Evolutionary conservation across 1,140 invertebrate species (phyloP).

Genomic region (Campoletis sonorensis): DNA sequence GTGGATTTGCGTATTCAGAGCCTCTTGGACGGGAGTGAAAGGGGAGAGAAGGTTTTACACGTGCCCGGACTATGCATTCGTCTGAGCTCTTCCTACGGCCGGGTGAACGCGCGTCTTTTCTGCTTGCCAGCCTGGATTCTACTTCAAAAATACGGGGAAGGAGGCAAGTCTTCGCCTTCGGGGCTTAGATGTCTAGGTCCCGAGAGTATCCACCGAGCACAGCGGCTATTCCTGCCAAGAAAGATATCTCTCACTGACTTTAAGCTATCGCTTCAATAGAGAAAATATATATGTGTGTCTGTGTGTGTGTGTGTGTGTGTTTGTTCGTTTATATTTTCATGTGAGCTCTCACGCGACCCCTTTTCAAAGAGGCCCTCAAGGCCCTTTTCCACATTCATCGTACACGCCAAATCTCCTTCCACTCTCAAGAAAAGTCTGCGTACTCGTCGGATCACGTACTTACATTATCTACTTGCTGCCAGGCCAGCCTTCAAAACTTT

Average conservation of each 20-base stretch:
- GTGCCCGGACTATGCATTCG: conserved; percentile 39
- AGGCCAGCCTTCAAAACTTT: conserved; percentile 12
- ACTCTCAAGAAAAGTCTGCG: conserved; percentile 47
- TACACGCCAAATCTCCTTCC: conserved; percentile 8
- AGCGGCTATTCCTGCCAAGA: conserved; percentile 29
- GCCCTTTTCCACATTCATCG: conserved; percentile 5
- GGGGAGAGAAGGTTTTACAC: conserved; percentile 24
- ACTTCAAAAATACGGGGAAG: background rate
- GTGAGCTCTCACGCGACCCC: background rate
- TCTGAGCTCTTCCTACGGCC: conserved; percentile 34
- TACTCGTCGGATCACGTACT: conserved; percentile 48
- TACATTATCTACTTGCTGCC: conserved; percentile 53
- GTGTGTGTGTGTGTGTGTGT: background rate
- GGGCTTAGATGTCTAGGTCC: conserved; percentile 36
- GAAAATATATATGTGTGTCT: background rate
- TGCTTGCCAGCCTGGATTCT: conserved; percentile 13
- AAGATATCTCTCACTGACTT: conserved; percentile 35
- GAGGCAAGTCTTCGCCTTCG: conserved; percentile 30
- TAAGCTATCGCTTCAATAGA: conserved; percentile 35
- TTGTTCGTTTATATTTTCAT: background rate
- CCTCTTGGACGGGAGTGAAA: background rate
- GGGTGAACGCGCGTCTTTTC: conserved; percentile 23
- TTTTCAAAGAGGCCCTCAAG: conserved; percentile 1
- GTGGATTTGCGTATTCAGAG: conserved; percentile 41
- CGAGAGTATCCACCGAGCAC: conserved; percentile 17